Base-by-base conservation (phyloP, 2,888 invertebrate species). In the Thalpophila matura region DNA sequence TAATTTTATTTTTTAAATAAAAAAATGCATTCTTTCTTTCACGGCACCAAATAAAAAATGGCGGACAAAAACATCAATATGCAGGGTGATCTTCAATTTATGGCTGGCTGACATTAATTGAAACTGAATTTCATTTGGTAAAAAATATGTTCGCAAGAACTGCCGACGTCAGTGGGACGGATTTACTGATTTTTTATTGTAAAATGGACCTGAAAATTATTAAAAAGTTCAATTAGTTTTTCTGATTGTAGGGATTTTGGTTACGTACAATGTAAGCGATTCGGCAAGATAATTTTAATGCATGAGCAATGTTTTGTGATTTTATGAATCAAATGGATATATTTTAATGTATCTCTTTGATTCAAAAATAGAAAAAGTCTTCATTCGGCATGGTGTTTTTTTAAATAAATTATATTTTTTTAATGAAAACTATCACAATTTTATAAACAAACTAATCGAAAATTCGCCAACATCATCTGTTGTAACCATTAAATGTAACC, bases 111-210 rank as follows among this genome's bases (percentile, higher is more conserved):
- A 59, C 42, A 77, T 58, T 74, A 74, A 74, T 74, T 74, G 79
- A 68, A 74, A 78, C 68, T 74, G 79, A 78, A 74, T 59, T 74
- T 78, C 75, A 78, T 68, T 77, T 53, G 27, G 55, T 9, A 58
- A 73, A 71, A 72, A 74, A 74, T 56, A 67, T 74, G 55, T 74
- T 61, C 43, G 53, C 68, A 67, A 66, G 74, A 67, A 74, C 20
- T 27, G 74, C 40, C 33, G 33, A 66, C 54, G 61, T 47, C 54
- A 77, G 49, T 24, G 35, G 20, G 42, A 57, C 33, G 51, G 42
- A 77, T 64, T 51, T 53, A 58, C 47, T 22, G 40, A 35, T 26
- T 43, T 61, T 73, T 56, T 40, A 63, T 58, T 45, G 29, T 49
- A 45, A 70, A 57, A 20, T 50, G 47, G 26, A 35, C 47, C 31